Evolutionary conservation across 2,797 vertebrate genomes (phyloP), one percentile per base, ranked within the genome.

Genomic region (Garrulus glandarius): DNA sequence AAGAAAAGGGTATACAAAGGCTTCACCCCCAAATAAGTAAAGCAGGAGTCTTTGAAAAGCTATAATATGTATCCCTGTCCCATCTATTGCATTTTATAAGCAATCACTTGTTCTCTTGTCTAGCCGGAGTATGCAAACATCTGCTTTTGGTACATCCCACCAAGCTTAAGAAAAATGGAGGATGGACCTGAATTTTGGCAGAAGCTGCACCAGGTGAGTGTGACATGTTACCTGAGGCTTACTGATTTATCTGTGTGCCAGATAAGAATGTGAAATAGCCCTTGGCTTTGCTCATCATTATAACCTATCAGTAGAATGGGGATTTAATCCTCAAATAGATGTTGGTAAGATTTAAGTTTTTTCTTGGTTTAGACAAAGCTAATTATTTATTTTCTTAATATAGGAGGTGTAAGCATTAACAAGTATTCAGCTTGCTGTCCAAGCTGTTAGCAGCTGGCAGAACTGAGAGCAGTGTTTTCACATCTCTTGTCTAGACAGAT

Each of bases 111-210:
- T 96, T 94, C 67, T 95, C 85, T 94, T 96, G 23, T 88, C 65
- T 91, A 99, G 98, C 98, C 99, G 1, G 98, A 99, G 95, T 99
- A 98, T 90, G 96, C 98, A 89, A 99, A 99, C 0, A 74, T 99
- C 92, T 99, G 98, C 95, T 98, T 99, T 96, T 99, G 98, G 98
- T 99, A 98, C 97, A 97, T 99, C 97, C 98, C 98, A 83, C 98
- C 98, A 0, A 98, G 98, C 95, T 96, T 98, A 84, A 98, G 98
- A 95, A 96, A 76, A 44, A 98, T 98, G 96, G 93, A 98, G 37
- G 98, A 98, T 19, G 97, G 98, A 94, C 97, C 98, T 17, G 98
- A 98, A 70, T 98, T 98, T 94, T 98, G 98, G 98, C 88, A 92
- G 52, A 98, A 98, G 72, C 97, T 99, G 52, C 97, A 98, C 77